These are phyloP conservation scores for Eumerus sabulonum DNA, from an alignment of 2,888 invertebrate species.

Conservation along the genomic window DNA sequence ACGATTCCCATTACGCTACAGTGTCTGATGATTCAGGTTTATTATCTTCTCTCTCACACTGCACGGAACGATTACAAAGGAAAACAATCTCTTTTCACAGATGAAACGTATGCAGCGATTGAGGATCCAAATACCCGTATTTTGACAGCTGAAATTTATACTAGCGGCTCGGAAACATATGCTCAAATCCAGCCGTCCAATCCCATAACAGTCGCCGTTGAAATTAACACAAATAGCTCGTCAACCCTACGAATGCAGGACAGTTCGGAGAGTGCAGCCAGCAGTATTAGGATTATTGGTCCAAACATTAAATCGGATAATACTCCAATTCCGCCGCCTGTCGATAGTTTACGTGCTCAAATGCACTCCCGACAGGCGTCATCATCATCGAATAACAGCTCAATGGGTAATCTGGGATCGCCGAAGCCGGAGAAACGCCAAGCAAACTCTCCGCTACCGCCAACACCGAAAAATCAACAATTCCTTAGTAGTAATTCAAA, in stretches of 20 bases:
- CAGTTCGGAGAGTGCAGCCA: constrained; percentile 42
- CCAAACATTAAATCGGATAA: constrained; percentile 43
- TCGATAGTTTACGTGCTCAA: constrained; percentile 82
- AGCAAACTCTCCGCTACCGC: constrained; percentile 92
- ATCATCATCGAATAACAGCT: constrained; percentile 85
- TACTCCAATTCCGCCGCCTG: constrained; percentile 80
- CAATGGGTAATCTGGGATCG: constrained; percentile 88
- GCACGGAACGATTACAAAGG: background rate
- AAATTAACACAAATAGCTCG: constrained; percentile 75
- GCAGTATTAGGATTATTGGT: constrained; percentile 37
- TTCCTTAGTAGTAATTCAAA: constrained; percentile 74
- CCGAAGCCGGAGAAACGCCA: constrained; percentile 94
- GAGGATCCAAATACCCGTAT: constrained; percentile 84
- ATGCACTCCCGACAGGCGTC: constrained; percentile 80
- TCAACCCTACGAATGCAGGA: constrained; percentile 48
- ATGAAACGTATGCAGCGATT: constrained; percentile 95
- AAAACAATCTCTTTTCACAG: constrained; percentile 78
- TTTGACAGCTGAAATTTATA: constrained; percentile 82
- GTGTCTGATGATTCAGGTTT: constrained; percentile 94
- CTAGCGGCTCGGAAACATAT: constrained; percentile 91
- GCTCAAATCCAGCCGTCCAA: constrained; percentile 87
- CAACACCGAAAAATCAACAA: constrained; percentile 82
- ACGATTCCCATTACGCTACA: constrained; percentile 90
- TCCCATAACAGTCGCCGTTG: constrained; percentile 77
- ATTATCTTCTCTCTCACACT: background rate